Conservation (phyloP, 2,113 vertebrate genomes). For the Malurus alboscapulatus region DNA sequence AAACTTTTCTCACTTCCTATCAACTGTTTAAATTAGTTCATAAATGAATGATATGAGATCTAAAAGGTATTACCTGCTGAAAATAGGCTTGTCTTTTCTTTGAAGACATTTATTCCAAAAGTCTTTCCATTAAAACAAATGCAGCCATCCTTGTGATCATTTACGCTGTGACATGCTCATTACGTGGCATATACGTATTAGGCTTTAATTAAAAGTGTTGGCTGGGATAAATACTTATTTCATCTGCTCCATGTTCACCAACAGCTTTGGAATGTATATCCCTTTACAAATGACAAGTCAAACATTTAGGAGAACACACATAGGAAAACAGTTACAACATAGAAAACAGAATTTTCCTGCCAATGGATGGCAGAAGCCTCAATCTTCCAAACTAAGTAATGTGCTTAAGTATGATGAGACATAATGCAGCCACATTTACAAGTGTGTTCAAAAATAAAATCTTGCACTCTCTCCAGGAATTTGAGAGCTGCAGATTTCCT, state of each 20-base stretch:
- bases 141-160: neutral
- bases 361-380: neutral
- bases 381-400: neutral
- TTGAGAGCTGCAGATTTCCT: neutral
- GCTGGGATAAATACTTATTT: neutral
- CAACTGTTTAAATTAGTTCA: neutral
- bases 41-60: neutral
- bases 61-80: neutral
- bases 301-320: neutral
- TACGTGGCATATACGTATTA: neutral
- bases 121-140: neutral
- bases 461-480: neutral
- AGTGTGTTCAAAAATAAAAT: neutral
- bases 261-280: neutral
- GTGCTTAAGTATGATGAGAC: neutral
- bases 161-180: neutral
- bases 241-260: neutral
- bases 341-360: neutral
- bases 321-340: neutral
- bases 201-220: neutral
- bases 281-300: neutral
- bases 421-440: neutral
- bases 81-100: neutral
- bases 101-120: neutral
- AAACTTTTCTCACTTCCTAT: neutral